Percentiles rank a stretch among this genome's conserved stretches.
phyloP scores from a whole-genome alignment of 1,140 invertebrate species.

The Trinorchestia longiramus region DNA sequence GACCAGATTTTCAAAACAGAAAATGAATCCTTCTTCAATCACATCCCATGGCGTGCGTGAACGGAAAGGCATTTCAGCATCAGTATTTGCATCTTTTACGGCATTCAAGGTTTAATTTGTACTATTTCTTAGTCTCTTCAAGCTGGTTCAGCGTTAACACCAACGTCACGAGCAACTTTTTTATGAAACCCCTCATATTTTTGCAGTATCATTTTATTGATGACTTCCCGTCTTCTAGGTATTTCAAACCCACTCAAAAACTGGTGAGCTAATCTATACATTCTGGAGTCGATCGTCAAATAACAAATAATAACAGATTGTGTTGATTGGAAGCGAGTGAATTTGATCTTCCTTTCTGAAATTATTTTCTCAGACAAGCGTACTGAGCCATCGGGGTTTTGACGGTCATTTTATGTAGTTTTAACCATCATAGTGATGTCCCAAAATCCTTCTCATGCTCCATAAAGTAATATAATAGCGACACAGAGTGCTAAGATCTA shows the following conservation, averaged over 20 bases:
- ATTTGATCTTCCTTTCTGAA: not conserved
- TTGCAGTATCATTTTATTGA: not conserved
- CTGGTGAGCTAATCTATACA: not conserved
- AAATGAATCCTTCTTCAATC: no score
- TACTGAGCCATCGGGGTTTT: not conserved
- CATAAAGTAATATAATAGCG: not conserved
- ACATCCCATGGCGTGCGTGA: no score
- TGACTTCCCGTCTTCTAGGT: not conserved
- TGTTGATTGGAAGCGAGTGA: not conserved
- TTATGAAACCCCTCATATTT: not conserved
- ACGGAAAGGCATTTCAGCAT: no score
- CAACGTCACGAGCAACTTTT: not conserved
- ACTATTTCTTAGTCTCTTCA: not conserved
- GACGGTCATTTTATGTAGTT: no score
- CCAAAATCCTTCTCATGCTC: not conserved
- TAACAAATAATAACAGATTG: not conserved
- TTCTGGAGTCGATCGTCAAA: not conserved
- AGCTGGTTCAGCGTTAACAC: not conserved
- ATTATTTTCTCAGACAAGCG: not conserved
- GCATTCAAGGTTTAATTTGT: not conserved
- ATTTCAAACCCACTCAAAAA: not conserved
- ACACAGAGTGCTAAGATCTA: not conserved
- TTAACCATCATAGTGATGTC: not conserved
- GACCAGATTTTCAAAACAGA: no score
- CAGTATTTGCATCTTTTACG: no score